A percentile compares a stretch with the other conserved stretches of the same genome.
phyloP scores from a whole-genome alignment of 2,888 invertebrate species.

The Ernsta delagoae region DNA sequence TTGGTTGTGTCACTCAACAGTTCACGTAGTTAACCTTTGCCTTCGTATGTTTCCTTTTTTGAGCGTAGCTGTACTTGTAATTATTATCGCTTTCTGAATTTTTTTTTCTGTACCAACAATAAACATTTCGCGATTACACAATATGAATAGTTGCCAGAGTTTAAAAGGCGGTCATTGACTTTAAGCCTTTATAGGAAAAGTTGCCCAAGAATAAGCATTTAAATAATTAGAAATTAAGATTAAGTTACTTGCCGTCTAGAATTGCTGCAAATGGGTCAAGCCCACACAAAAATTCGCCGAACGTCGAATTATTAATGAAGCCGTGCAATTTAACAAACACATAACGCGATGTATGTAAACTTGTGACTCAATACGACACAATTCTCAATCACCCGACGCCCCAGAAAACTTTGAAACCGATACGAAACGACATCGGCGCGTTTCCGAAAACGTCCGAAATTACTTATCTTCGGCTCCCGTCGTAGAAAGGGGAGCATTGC shows the following conservation, averaged over 20 bases:
- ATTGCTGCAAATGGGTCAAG: constrained; percentile 27
- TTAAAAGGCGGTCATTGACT: constrained; percentile 9
- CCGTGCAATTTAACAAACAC: constrained; percentile 26
- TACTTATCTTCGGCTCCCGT: constrained; percentile 17
- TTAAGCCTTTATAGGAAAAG: constrained; percentile 7
- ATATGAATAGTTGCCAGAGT: constrained; percentile 8
- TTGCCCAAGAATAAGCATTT: constrained; percentile 26
- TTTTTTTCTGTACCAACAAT: not conserved
- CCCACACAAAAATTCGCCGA: constrained; percentile 33
- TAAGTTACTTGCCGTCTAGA: constrained; percentile 24
- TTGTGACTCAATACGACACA: constrained; percentile 45
- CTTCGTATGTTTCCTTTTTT: not conserved
- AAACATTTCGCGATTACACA: not conserved
- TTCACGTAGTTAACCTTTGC: not conserved
- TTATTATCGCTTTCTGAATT: not conserved
- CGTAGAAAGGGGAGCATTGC: constrained; percentile 41
- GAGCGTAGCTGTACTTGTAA: not conserved
- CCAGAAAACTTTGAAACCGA: constrained; percentile 38
- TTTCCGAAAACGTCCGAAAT: constrained; percentile 30
- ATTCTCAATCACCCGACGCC: constrained; percentile 40
- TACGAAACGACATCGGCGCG: constrained; percentile 17
- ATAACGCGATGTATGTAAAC: constrained; percentile 20
- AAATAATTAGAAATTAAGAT: constrained; percentile 31
- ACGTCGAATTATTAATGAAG: constrained; percentile 34
- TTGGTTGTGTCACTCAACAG: not conserved